Percentiles rank a stretch among this genome's conserved stretches.
Evolutionary conservation across 2,113 vertebrate species (phyloP).

Genomic region (Crotophaga sulcirostris): DNA sequence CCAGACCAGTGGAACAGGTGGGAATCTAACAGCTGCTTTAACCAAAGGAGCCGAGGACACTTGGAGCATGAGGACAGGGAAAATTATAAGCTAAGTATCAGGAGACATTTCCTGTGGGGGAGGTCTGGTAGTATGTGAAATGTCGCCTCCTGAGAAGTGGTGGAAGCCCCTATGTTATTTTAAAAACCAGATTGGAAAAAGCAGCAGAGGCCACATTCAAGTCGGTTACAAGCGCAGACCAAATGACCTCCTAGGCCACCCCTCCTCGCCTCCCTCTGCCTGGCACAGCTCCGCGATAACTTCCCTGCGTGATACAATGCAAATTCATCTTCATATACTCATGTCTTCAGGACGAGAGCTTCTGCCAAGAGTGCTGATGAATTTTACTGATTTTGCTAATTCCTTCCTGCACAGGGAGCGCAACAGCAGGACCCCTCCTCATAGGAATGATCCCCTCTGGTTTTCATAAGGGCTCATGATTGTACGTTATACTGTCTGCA

Average conservation of each 20-base stretch:
- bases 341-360: background rate
- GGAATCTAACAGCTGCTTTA: background rate
- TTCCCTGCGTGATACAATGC: background rate
- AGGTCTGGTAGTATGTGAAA: background rate
- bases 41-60: background rate
- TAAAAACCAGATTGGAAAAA: background rate
- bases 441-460: background rate
- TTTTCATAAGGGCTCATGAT: background rate
- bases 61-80: background rate
- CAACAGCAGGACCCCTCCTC: background rate
- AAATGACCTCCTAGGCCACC: background rate
- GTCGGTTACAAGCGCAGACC: background rate
- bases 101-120: background rate
- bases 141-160: background rate
- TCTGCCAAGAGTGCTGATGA: background rate
- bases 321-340: background rate
- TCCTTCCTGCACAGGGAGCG: background rate
- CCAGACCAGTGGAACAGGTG: background rate
- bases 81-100: background rate
- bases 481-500: background rate
- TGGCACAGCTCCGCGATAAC: accelerated
- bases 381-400: background rate
- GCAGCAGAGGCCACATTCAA: background rate
- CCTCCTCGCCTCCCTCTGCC: background rate
- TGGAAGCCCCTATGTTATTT: background rate